Evolutionary conservation across 2,797 vertebrate genomes (phyloP), one percentile per base, ranked within the genome.

Genomic region (Caiman crocodilus): DNA sequence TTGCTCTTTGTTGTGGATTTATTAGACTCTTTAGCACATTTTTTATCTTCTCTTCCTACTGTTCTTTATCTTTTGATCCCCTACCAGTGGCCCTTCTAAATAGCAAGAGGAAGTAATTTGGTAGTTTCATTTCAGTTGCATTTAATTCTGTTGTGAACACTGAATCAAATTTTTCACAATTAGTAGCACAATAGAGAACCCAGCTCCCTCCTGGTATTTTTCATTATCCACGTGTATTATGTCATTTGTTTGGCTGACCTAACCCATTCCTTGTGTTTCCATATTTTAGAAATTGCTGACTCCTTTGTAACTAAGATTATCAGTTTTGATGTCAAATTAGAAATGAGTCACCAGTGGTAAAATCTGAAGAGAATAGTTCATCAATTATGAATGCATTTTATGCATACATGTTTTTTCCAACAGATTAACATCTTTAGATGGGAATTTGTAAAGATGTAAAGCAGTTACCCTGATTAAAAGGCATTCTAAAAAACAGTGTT

Each of bases 391-490:
- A n/a, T 3, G 0, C 55, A 9, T 80, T 57, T 79, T 42, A 73
- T 50, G 85, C 42, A 76, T 86, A 93, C 76, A 14, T 67, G 78
- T 79, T n/a, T n/a, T n/a, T n/a, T n/a, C n/a, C n/a, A n/a, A n/a
- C n/a, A n/a, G n/a, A n/a, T n/a, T n/a, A n/a, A n/a, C n/a, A 88
- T 71, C 81, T 95, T 56, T 80, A 77, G 35, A 75, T 10, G 59
- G 74, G 83, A 65, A 89, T 81, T 42, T 92, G n/a, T 58, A 9
- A 89, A 89, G 94, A 84, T 67, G 75, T 23, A 71, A 65, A 25
- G 83, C 90, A 91, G 82, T 91, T 96, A 94, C 96, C 94, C 87
- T 94, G 96, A 95, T 95, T 82, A 82, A 76, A 82, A 32, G 90
- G 93, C 94, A 88, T 88, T 97, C 82, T 58, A 74, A 94, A 50